Evolutionary conservation across 1,140 invertebrate genomes (phyloP), one percentile per base, ranked within the genome.

Genomic region (Notospermus geniculatus): DNA sequence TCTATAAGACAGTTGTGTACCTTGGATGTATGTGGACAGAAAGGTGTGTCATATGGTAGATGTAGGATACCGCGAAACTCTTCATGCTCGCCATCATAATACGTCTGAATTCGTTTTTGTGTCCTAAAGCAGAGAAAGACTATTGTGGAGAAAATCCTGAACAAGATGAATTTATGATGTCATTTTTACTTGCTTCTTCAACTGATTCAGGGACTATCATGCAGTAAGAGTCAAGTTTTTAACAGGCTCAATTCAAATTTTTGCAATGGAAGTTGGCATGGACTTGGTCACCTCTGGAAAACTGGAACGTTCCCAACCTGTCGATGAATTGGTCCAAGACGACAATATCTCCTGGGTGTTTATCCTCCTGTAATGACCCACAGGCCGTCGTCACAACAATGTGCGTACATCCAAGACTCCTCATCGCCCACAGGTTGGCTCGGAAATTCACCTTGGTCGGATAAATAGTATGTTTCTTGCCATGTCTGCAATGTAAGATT

Each of bases 351-450:
- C 95, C 97, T 1, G 92, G 96, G 50, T 83, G 77, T 58, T 96
- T 91, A 15, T 92, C 82, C 79, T 98, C 91, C 50, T 88, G 85
- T 25, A 99, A 36, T 0, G 95, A 98, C 0, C 97, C 97, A 70
- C 90, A 92, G 17, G 94, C 94, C 2, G 92, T 93, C 1, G 93
- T 90, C 1, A 90, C 94, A 57, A 99, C 83, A 9, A 99, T 79
- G 78, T 97, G 93, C 0, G 93, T 97, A 75, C 95, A 97, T 0
- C 93, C 93, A 56, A 87, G 83, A 59, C 89, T 73, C 66, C 92
- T 90, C 56, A 99, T 80, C 0, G 95, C 94, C 89, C 92, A 95
- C 52, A 99, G 89, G 78, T 99, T 99, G 2, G 96, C 97, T 63
- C 95, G 86, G 80, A 97, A 99, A 80, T 99, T 99, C 0, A 99